A percentile compares a stretch with the other conserved stretches of the same genome.
These are phyloP conservation scores for Polypterus senegalus DNA, from an alignment of 2,113 vertebrate species.

Conservation along the genomic window DNA sequence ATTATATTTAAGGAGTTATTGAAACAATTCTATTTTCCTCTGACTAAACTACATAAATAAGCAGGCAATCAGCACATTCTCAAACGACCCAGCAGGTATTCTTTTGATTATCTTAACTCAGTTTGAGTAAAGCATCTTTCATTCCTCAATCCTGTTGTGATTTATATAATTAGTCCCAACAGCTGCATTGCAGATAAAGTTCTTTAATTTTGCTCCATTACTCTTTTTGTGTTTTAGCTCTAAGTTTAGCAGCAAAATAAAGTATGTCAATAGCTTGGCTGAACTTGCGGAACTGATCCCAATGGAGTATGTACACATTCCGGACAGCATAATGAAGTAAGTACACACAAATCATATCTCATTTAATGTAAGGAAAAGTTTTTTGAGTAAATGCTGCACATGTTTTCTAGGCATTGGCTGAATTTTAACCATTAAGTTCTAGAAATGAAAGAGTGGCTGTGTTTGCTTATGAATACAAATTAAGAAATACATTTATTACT, in stretches of 20 bases:
- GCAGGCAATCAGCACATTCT: neutral
- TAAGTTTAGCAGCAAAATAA: slow-evolving; percentile 97
- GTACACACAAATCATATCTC: slow-evolving; percentile 24
- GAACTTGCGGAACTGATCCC: slow-evolving; percentile 83
- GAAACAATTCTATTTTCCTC: no score
- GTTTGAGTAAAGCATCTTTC: no score
- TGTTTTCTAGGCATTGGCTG: no score
- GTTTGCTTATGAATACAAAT: no score
- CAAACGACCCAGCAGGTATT: neutral
- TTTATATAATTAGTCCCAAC: neutral
- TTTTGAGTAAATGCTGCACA: no score
- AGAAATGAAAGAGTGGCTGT: no score
- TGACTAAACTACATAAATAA: neutral
- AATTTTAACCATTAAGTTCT: no score
- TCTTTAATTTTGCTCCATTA: neutral
- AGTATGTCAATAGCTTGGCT: slow-evolving; percentile 72
- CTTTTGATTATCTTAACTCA: neutral
- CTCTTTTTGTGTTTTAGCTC: slow-evolving; percentile 50
- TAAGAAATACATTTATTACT: no score
- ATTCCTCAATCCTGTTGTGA: neutral
- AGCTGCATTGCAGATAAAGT: neutral
- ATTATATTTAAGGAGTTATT: no score
- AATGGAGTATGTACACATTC: slow-evolving; percentile 86
- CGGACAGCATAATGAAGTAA: slow-evolving; percentile 91
- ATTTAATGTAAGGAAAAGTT: no score